These are phyloP conservation scores for Drosophila fungiperda DNA, from an alignment of 2,888 invertebrate species.

Conservation along the genomic window DNA sequence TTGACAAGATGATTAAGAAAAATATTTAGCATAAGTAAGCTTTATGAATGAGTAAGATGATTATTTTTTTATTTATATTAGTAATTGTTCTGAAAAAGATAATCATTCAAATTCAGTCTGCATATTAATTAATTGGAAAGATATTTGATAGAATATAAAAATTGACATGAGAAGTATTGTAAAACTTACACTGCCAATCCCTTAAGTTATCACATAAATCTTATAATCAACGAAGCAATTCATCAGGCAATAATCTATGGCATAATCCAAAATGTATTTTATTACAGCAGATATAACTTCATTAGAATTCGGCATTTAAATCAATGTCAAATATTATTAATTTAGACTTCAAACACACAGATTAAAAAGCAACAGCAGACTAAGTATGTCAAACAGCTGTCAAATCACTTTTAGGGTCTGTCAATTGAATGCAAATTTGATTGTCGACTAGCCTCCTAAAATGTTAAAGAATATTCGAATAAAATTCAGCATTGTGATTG, in stretches of 20 bases:
- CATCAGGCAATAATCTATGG: slow-evolving; percentile 1
- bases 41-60: not conserved
- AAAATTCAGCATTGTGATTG: slow-evolving; percentile 53
- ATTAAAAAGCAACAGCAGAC: slow-evolving; percentile 9
- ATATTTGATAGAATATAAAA: not conserved
- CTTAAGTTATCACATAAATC: not conserved
- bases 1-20: not conserved
- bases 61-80: not conserved
- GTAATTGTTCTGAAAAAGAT: not conserved
- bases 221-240: slow-evolving; percentile 2
- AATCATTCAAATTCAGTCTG: not conserved
- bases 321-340: slow-evolving; percentile 10
- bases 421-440: slow-evolving; percentile 41
- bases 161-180: not conserved
- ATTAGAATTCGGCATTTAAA: slow-evolving; percentile 8
- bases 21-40: not conserved
- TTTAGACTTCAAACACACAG: not conserved
- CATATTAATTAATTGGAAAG: not conserved
- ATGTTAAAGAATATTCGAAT: not conserved
- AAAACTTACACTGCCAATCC: not conserved
- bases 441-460: slow-evolving; percentile 9
- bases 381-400: slow-evolving; percentile 31
- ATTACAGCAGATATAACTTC: not conserved
- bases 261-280: not conserved
- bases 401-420: slow-evolving; percentile 11